Conservation (phyloP, 2,113 vertebrate species). For the Halichoerus grypus region DNA sequence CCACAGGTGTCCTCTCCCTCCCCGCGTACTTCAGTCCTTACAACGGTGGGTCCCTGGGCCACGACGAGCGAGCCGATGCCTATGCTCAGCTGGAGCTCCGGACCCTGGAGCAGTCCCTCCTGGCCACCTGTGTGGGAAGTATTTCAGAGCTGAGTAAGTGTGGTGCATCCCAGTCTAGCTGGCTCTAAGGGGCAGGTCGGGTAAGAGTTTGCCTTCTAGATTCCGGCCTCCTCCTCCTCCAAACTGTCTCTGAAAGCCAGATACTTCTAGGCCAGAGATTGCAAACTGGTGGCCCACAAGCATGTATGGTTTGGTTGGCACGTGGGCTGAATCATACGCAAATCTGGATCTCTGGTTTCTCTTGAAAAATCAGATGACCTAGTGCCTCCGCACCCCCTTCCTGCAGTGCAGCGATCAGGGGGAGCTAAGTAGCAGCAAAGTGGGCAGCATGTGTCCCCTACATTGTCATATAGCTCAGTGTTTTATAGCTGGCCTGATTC, state of each 20-base stretch:
- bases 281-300: not conserved
- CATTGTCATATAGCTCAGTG: fast-evolving
- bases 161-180: fast-evolving
- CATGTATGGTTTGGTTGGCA: not conserved
- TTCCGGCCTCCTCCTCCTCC: not conserved
- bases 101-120: constrained; percentile 97
- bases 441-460: fast-evolving
- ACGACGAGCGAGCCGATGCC: constrained; percentile 93
- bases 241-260: not conserved
- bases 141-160: constrained; percentile 98
- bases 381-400: not conserved
- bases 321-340: not conserved
- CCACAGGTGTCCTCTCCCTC: constrained; percentile 95
- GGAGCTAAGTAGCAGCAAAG: not conserved
- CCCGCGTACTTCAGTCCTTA: constrained; percentile 98
- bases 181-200: fast-evolving
- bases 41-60: constrained; percentile 90
- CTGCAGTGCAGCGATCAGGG: fast-evolving
- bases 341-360: not conserved
- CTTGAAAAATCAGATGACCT: not conserved
- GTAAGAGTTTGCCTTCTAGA: not conserved
- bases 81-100: constrained; percentile 98
- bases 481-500: not conserved
- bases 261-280: not conserved
- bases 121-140: constrained; percentile 98